Base-by-base conservation (phyloP, 2,113 vertebrate species). In the Neopipo cinnamomea region DNA sequence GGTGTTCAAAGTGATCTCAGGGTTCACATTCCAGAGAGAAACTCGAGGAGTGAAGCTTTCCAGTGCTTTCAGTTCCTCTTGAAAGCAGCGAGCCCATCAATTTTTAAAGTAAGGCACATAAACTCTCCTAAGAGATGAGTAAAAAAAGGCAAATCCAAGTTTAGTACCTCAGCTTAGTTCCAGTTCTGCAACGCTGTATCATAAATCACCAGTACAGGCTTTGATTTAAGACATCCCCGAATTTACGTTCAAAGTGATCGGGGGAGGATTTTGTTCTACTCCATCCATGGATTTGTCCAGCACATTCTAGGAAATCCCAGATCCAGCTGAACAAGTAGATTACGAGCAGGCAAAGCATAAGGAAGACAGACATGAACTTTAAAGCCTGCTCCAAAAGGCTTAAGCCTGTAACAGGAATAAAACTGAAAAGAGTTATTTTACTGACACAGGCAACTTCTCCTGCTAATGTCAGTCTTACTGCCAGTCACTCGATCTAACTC, bases 321-420 rank as follows among this genome's bases (percentile, higher is more conserved):
- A 76, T 62, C 49, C 88, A 85, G 78, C 42, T 89, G 87, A 89
- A 89, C 39, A 67, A 91, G 91, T n/a, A 70, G 82, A 90, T 94
- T 85, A 86, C 0, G 7, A 73, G 72, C 88, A 93, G 75, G 73
- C 82, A 92, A 88, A 93, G 90, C 67, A 33, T 41, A 88, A 88
- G 92, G 58, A 79, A 75, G 82, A 80, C 46, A 85, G 82, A 75
- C 71, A 30, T 21, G 58, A 88, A 83, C 67, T 90, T 53, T 84
- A 85, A 91, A 93, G 78, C 72, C 63, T 73, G 63, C 53, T 85
- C 75, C 53, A 77, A 62, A 88, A 90, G 76, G 24, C 63, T 70
- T 88, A 95, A 94, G 87, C 41, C 78, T 92, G 41, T 73, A 93
- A 79, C 62, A 93, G 41, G 70, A 56, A 71, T 46, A 20, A 50